Evolutionary conservation across 2,113 vertebrate genomes (phyloP), one percentile per base, ranked within the genome.

Genomic region (Chunga burmeisteri): DNA sequence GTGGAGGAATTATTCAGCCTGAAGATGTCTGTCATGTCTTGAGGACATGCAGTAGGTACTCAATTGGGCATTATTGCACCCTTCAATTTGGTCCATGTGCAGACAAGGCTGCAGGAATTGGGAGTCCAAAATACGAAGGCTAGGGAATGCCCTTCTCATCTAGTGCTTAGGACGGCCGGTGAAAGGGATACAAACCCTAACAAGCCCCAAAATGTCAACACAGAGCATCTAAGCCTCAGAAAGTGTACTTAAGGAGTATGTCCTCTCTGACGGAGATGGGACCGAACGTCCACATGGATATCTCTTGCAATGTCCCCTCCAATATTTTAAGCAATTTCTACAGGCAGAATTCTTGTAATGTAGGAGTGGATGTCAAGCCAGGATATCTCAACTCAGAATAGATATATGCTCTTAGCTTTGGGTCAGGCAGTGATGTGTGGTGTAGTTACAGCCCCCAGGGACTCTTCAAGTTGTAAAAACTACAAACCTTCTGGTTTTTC

Each of bases 401-500:
- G 96, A 90, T 53, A 0, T 49, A 30, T 90, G 75, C 88, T 86
- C 81, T 66, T 82, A 90, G 96, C 83, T 93, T 90, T 96, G 92
- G 93, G 94, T 94, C 93, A 94, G 66, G 61, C 94, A 93, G 46
- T 53, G 81, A 93, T 70, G 36, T 96, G 93, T 80, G 91, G 38
- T 75, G 79, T 71, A 63, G 50, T 65, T 30, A 50, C 71, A 95
- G 89, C 78, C 95, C 81, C 20, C 38, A 34, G 84, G 95, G 94
- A 11, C 58, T 94, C 71, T 94, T 88, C 91, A 87, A 87, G 89
- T 91, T 89, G 93, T 96, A 95, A 96, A 72, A 95, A 72, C 88
- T 91, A 86, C 86, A 87, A 67, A 88, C 63, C 83, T 92, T 36
- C 87, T 92, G 94, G 21, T 90, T 91, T 97, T 79, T 82, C 79